Evolutionary conservation across 1,140 invertebrate species (phyloP).

Genomic region (Drosophila subobscura): DNA sequence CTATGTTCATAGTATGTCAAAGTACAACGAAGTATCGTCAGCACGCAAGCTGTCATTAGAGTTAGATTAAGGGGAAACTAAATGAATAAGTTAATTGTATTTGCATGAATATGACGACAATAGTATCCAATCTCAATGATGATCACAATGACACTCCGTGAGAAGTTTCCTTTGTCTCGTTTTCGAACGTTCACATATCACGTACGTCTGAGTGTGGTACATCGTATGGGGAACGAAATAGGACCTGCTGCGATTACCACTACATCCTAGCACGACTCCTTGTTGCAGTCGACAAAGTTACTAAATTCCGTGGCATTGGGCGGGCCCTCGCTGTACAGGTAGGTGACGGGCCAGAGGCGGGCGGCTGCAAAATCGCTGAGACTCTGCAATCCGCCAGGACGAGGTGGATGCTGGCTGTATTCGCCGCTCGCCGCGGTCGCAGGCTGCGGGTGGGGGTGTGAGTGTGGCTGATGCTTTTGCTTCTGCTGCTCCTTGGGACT

Average conservation of each 20-base stretch:
- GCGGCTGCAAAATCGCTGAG: constrained; percentile 83
- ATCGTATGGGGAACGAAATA: no score
- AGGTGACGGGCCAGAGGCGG: constrained; percentile 88
- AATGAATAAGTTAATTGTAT: constrained; percentile 58
- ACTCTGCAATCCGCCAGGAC: constrained; percentile 84
- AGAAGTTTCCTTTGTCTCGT: no score
- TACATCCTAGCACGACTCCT: constrained; percentile 76
- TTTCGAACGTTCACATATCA: constrained; percentile 1
- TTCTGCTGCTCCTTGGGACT: constrained; percentile 77
- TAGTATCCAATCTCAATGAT: constrained; percentile 56
- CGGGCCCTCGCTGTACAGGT: constrained; percentile 87
- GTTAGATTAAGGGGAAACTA: constrained; percentile 25
- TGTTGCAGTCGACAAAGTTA: constrained; percentile 83
- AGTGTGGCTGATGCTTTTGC: constrained; percentile 27
- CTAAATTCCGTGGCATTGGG: constrained; percentile 84
- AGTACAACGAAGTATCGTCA: constrained; percentile 34
- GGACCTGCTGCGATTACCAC: constrained; percentile 2
- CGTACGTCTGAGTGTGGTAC: no score
- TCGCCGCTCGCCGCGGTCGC: constrained; percentile 61
- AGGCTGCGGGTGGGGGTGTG: constrained; percentile 41
- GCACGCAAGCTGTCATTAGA: constrained; percentile 45
- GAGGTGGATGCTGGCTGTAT: constrained; percentile 83
- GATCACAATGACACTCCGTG: constrained; percentile 38
- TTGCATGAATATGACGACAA: constrained; percentile 41
- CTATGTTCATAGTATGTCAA: constrained; percentile 3